These are phyloP conservation scores for Argyrosomus regius DNA, from an alignment of 2,797 vertebrate genomes.

Conservation along the genomic window DNA sequence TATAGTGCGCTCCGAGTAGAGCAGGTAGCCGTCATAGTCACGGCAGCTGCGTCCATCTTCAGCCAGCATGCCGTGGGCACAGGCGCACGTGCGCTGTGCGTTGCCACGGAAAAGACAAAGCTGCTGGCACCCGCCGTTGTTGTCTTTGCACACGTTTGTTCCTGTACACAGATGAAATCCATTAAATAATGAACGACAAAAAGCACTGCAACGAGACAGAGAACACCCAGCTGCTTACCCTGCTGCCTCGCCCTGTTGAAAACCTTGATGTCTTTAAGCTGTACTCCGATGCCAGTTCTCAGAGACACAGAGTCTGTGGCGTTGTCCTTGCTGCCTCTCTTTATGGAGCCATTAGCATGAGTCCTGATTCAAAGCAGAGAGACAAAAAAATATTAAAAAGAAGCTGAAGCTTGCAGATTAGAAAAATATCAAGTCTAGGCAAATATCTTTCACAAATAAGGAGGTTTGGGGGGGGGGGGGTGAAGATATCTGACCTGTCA, in stretches of 20 bases:
- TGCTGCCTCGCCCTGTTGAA: constrained; percentile 96
- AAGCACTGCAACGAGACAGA: not conserved
- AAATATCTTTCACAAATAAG: not conserved
- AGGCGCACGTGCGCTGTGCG: constrained; percentile 90
- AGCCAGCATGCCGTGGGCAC: constrained; percentile 94
- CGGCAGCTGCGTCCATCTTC: constrained; percentile 90
- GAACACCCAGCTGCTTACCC: constrained; percentile 75
- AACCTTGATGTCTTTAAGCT: constrained; percentile 99
- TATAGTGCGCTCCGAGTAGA: constrained; percentile 97
- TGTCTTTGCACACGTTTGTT: constrained; percentile 91
- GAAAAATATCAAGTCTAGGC: not conserved
- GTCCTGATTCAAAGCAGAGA: constrained; percentile 85
- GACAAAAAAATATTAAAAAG: constrained; percentile 5
- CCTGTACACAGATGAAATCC: constrained; percentile 39
- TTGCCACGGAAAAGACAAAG: constrained; percentile 92
- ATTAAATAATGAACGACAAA: not conserved
- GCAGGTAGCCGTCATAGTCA: constrained; percentile 96
- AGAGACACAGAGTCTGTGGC: constrained; percentile 94
- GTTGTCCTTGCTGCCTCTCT: constrained; percentile 95
- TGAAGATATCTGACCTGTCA: constrained; percentile 87
- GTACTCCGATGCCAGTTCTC: constrained; percentile 95
- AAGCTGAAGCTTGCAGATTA: not conserved
- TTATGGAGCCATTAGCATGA: constrained; percentile 98
- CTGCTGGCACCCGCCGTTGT: constrained; percentile 95
- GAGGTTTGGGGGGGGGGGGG: not conserved